phyloP scores from a whole-genome alignment of 2,797 vertebrate species.

The Meda fulgida region DNA sequence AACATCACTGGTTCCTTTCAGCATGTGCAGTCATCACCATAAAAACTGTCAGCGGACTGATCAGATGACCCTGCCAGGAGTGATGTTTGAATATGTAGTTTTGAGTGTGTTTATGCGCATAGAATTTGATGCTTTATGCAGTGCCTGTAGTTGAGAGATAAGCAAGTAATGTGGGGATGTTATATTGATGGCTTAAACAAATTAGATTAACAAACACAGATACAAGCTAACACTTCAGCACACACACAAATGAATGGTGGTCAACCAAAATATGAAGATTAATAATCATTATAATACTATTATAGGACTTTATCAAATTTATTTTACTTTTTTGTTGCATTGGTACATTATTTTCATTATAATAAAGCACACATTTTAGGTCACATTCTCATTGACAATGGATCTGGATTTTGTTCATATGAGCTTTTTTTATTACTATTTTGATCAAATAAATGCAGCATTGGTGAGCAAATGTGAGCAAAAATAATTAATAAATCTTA shows the following conservation, averaged over 20 bases:
- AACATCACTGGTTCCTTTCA: constrained; percentile 3
- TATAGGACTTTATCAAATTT: too few species aligned
- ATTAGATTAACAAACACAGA: constrained; percentile 2
- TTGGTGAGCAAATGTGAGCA: too few species aligned
- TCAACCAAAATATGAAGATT: not conserved
- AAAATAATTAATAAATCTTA: too few species aligned
- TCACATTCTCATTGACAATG: not conserved
- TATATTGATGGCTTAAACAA: not conserved
- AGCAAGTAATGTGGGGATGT: not conserved
- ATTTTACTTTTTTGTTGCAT: not conserved
- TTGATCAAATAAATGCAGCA: too few species aligned
- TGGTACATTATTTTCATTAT: too few species aligned
- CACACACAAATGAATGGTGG: not conserved
- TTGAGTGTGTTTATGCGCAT: constrained; percentile 31
- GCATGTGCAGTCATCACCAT: constrained; percentile 2
- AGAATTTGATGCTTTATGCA: constrained; percentile 13
- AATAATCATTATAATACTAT: too few species aligned
- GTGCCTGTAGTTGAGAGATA: not conserved
- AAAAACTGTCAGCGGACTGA: not conserved
- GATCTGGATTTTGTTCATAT: not conserved
- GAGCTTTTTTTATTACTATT: not conserved
- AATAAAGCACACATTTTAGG: not conserved
- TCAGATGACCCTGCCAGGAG: not conserved
- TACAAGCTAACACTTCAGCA: not conserved
- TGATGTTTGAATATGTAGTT: constrained; percentile 17